Conservation (phyloP, 2,113 vertebrate genomes). For the Scartelaos histophorus region DNA sequence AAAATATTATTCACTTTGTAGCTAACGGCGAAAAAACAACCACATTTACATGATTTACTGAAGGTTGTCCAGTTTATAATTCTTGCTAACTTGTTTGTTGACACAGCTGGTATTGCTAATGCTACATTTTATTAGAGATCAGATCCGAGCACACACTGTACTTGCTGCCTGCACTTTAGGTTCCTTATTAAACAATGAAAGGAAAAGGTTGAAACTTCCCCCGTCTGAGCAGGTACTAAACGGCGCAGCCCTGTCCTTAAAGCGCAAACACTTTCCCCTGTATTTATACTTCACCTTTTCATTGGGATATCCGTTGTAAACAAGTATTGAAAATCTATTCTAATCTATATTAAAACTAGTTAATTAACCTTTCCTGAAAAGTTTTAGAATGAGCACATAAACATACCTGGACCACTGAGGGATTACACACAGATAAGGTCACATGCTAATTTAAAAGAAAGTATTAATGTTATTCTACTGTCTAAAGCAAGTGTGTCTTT, state of each 20-base stretch:
- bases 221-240: constrained; percentile 22
- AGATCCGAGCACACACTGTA: background rate
- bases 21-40: background rate
- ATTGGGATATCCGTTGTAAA: constrained; percentile 36
- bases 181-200: constrained; percentile 18
- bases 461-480: no score
- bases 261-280: background rate
- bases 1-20: no score
- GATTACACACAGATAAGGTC: no score
- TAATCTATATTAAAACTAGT: no score
- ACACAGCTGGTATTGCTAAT: constrained; percentile 8
- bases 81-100: background rate
- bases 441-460: no score
- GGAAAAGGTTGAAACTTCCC: constrained; percentile 15
- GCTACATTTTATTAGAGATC: constrained; percentile 4
- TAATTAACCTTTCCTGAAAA: no score
- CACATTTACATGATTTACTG: background rate
- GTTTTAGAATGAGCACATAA: no score
- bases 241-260: background rate
- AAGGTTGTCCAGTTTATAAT: background rate
- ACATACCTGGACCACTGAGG: no score
- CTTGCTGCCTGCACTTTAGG: background rate
- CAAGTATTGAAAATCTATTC: background rate
- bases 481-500: no score
- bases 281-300: constrained; percentile 22